These are phyloP conservation scores for Enteromius trimaculatus DNA, from an alignment of 2,797 vertebrate genomes.

Conservation along the genomic window DNA sequence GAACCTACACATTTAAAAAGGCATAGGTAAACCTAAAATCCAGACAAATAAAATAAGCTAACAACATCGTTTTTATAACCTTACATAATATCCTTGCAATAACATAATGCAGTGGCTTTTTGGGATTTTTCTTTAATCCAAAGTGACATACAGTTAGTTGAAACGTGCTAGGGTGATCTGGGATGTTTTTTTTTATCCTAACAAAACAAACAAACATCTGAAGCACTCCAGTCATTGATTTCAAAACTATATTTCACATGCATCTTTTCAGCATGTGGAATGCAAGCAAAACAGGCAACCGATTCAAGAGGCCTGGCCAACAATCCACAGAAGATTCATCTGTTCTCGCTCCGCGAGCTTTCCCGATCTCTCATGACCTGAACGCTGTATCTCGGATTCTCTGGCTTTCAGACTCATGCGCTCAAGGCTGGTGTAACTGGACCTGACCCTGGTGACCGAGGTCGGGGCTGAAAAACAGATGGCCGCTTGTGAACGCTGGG, in stretches of 20 bases:
- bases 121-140: neutral
- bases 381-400: conserved; percentile 13
- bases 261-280: neutral
- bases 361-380: neutral
- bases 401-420: conserved; percentile 2
- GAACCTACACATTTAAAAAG: neutral
- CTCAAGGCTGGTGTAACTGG: conserved; percentile 23
- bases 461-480: conserved; percentile 46
- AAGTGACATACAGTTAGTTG: neutral
- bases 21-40: neutral
- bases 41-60: neutral
- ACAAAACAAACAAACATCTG: neutral
- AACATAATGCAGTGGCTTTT: neutral
- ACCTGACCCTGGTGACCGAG: conserved; percentile 23
- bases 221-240: neutral
- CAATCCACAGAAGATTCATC: neutral
- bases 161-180: neutral
- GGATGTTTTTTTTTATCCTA: neutral
- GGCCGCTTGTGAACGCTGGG: conserved; percentile 26
- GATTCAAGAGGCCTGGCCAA: neutral
- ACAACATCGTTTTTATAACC: neutral
- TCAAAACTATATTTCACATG: neutral
- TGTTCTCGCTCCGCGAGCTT: conserved; percentile 1
- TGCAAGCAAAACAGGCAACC: neutral
- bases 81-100: neutral